Evolutionary conservation across 2,113 vertebrate genomes (phyloP).

Genomic region (Serinus canaria): DNA sequence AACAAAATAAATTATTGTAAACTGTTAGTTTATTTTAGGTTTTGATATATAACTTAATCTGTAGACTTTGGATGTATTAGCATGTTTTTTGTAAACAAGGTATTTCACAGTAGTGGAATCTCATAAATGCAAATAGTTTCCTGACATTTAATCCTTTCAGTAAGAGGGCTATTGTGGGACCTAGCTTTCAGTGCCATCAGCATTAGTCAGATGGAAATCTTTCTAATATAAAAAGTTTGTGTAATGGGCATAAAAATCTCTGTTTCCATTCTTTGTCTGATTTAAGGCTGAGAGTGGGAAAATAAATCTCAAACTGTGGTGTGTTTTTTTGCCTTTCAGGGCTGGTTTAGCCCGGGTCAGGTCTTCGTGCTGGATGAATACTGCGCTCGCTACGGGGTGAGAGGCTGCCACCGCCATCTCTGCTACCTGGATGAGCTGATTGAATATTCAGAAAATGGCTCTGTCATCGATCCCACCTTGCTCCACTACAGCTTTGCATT

Average conservation of each 20-base stretch:
- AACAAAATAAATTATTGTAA: neutral
- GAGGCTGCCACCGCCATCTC: constrained; percentile 94
- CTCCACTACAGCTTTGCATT: constrained; percentile 99
- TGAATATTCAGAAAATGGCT: constrained; percentile 86
- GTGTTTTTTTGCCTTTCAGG: constrained; percentile 70
- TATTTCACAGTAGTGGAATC: neutral
- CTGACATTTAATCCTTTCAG: neutral
- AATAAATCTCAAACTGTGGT: neutral
- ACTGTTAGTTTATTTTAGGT: neutral
- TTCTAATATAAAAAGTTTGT: neutral
- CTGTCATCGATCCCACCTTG: constrained; percentile 93
- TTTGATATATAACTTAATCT: neutral
- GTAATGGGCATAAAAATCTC: neutral
- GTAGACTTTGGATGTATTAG: neutral
- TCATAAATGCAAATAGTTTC: neutral
- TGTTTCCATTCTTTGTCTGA: neutral
- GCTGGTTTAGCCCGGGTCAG: constrained; percentile 98
- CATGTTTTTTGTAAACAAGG: neutral
- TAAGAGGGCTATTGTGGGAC: neutral
- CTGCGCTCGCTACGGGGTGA: constrained; percentile 91
- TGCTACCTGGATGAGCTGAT: constrained; percentile 93
- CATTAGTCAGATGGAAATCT: neutral
- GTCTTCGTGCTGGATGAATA: constrained; percentile 98
- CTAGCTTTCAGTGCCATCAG: neutral
- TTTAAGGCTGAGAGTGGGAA: neutral